Percentiles rank a stretch among this genome's conserved stretches.
These are phyloP conservation scores for Ammodytes dubius DNA, from an alignment of 2,113 vertebrate species.

Conservation along the genomic window DNA sequence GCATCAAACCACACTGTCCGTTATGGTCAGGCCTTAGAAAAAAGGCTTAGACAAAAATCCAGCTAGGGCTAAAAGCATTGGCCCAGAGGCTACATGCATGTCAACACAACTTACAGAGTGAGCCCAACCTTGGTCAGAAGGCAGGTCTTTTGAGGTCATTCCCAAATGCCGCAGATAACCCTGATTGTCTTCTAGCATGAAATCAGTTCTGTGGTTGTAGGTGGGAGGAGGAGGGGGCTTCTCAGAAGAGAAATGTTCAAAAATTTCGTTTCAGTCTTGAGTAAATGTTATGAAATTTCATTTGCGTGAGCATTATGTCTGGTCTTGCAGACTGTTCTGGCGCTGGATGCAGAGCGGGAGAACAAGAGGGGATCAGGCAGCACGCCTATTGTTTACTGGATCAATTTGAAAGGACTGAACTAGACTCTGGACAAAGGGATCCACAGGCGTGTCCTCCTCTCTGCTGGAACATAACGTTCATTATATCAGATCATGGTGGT, in stretches of 20 bases:
- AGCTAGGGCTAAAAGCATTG: conserved; percentile 43
- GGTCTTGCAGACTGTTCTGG: conserved; percentile 60
- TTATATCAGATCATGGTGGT: background rate
- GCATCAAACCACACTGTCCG: conserved; percentile 70
- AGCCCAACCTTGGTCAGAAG: conserved; percentile 42
- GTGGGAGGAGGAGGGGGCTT: conserved; percentile 35
- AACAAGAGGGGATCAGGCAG: conserved; percentile 50
- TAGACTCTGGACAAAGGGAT: conserved; percentile 22
- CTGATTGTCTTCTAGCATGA: conserved; percentile 56
- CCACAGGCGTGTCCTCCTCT: conserved; percentile 15
- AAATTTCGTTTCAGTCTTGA: conserved; percentile 57
- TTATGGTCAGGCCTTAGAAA: conserved; percentile 68
- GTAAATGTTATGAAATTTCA: conserved; percentile 80
- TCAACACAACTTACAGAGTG: conserved; percentile 33
- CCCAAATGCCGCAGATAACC: conserved; percentile 42
- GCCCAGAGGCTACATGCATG: conserved; percentile 58
- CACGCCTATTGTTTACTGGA: conserved; percentile 67
- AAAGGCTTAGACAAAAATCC: conserved; percentile 58
- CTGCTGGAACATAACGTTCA: conserved; percentile 31
- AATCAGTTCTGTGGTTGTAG: conserved; percentile 46
- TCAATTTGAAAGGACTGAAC: conserved; percentile 64
- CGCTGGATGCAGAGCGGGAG: conserved; percentile 29
- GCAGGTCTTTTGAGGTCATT: conserved; percentile 57
- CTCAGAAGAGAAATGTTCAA: conserved; percentile 39
- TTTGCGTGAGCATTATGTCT: conserved; percentile 77